Base-by-base conservation (phyloP, 2,888 invertebrate genomes). In the Zygogramma bicolorata region DNA sequence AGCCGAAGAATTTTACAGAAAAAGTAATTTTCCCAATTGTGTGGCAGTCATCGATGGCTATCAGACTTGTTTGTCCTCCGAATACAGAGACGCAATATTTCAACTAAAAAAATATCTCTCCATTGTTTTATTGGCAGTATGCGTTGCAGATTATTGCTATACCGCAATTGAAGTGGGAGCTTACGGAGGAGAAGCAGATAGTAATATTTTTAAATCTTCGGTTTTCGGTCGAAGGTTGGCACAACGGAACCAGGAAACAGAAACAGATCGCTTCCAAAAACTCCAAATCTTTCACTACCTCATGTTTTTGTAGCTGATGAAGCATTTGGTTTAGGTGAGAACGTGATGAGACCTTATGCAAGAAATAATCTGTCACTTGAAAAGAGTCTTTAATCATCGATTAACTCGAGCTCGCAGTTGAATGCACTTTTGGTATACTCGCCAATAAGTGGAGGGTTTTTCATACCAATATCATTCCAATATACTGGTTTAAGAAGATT, bases 11-110 rank as follows among this genome's bases (percentile, higher is more conserved):
- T 73, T 77, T 62, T 61, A 58, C 15, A 31, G 10, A 6, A 70
- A 49, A 57, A 70, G 67, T 34, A 74, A 77, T 65, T 77, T 77
- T 57, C 75, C 75, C 7, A 77, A 77, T 40, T 77, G 77, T 40
- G 57, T 77, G 29, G 77, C n/a, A 42, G 42, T 18, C 42, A 42
- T 42, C 42, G 68, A 68, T n/a, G 71, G 67, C 49, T 18, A 31
- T 59, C 38, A 31, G 20, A 20, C 31, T 73, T 34, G 27, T 58
- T 58, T 58, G 53, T n/a, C 75, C 69, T 10, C 29, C 31, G 25
- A 61, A 75, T 40, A 59, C 70, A 13, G 73, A 70, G 10, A 38
- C 66, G n/a, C 22, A 60, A 27, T 75, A 49, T 73, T 75, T 63
- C 27, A 75, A 73, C 62, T 75, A 75, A 72, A 70, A 63, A 69